Base-by-base conservation (phyloP, 2,888 invertebrate genomes). In the Pristionchus fissidentatus region DNA sequence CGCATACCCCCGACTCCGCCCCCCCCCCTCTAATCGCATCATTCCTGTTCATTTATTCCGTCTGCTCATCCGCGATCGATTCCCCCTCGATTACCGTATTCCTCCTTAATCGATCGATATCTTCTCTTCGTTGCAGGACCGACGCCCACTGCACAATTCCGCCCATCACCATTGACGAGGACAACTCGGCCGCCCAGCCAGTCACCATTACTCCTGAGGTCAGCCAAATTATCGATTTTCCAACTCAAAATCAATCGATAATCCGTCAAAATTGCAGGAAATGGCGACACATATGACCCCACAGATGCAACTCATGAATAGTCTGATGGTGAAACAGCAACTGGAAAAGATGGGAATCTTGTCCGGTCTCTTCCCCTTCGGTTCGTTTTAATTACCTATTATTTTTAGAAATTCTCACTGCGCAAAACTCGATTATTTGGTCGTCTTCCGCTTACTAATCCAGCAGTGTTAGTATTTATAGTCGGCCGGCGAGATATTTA, bases 391-490 rank as follows among this genome's bases (percentile, higher is more conserved):
- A 26, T 57, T n/a, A 3, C 13, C 29, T 32, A 29, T 7, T 60
- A 15, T 3, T 10, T 29, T 13, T 32, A 7, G 8, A 43, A 41
- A 70, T n/a, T 26, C 10, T n/a, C 22, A 2, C 38, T 22, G 38
- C 35, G 7, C n/a, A 15, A 4, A 35, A 13, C 62, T 35, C 62
- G 7, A 8, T 55, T 15, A 57, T 57, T 62, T 62, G n/a, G 41
- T n/a, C n/a, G n/a, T n/a, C n/a, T n/a, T n/a, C n/a, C n/a, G n/a
- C n/a, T n/a, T n/a, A n/a, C 70, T 70, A 70, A 70, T 70, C 70
- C n/a, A n/a, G n/a, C n/a, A n/a, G n/a, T 70, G 41, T 41, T 41
- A 22, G 70, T 70, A 70, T 70, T 70, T 70, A 70, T 70, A 70
- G 70, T n/a, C 70, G 15, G n/a, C 66, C 26, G 41, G 70, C n/a